A percentile compares a stretch with the other conserved stretches of the same genome.
Evolutionary conservation across 2,797 vertebrate genomes (phyloP).

Genomic region (Eulemur mongoz): DNA sequence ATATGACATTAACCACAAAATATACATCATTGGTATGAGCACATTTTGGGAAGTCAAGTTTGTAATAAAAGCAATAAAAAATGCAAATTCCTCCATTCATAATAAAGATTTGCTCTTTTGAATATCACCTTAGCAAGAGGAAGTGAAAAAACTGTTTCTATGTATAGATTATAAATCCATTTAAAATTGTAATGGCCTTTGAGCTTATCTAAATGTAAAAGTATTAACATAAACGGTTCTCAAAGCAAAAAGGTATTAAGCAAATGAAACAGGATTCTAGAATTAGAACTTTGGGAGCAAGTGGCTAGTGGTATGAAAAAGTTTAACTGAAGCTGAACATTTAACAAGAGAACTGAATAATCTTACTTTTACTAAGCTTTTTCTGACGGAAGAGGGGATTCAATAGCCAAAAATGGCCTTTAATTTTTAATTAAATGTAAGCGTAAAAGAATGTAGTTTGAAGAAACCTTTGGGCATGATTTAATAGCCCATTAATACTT

Average conservation of each 20-base stretch:
- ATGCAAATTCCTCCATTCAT: not conserved
- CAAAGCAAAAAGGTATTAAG: constrained; percentile 48
- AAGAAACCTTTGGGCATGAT: constrained; percentile 13
- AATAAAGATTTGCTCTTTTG: constrained; percentile 12
- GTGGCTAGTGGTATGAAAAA: not conserved
- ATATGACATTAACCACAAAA: not conserved
- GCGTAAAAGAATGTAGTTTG: not conserved
- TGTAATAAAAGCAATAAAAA: constrained; percentile 11
- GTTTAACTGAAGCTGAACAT: constrained; percentile 34
- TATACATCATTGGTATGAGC: not conserved
- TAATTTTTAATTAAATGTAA: constrained; percentile 66
- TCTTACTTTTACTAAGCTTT: not conserved
- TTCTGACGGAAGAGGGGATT: not conserved
- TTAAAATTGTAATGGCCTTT: constrained; percentile 45
- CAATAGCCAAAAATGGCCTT: constrained; percentile 37
- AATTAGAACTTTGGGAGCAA: constrained; percentile 42
- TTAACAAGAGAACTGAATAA: constrained; percentile 45
- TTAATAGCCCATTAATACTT: constrained; percentile 25
- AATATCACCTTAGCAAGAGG: not conserved
- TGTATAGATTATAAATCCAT: constrained; percentile 12
- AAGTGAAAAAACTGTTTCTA: not conserved
- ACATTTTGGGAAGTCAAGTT: not conserved
- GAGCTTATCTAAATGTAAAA: constrained; percentile 40
- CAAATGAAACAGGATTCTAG: constrained; percentile 41
- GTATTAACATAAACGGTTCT: constrained; percentile 28